Conservation (phyloP, 2,797 vertebrate genomes). For the Natrix natrix region DNA sequence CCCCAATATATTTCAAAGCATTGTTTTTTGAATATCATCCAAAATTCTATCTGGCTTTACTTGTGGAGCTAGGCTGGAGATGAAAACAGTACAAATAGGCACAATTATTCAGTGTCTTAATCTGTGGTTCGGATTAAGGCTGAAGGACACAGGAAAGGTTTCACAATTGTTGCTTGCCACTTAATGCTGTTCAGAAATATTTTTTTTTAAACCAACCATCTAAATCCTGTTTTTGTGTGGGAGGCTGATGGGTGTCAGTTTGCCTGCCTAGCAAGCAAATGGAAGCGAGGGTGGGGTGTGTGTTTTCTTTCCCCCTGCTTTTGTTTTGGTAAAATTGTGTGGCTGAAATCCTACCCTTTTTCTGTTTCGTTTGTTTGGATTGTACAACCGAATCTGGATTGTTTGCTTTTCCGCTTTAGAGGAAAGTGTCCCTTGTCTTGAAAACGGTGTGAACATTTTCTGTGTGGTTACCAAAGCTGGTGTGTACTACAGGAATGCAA, state of each 20-base stretch:
- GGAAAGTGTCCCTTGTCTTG: neutral
- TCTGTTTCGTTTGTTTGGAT: neutral
- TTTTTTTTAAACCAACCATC: neutral
- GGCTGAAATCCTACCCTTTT: neutral
- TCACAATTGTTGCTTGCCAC: neutral
- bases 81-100: neutral
- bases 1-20: neutral
- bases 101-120: neutral
- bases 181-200: neutral
- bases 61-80: neutral
- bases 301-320: neutral
- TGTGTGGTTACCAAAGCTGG: neutral
- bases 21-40: neutral
- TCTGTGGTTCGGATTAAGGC: neutral
- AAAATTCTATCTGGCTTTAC: neutral
- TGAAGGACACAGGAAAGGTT: neutral
- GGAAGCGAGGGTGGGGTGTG: neutral
- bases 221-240: neutral
- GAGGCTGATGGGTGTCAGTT: neutral
- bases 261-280: neutral
- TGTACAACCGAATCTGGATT: neutral
- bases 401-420: neutral
- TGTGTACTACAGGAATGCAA: neutral
- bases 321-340: neutral
- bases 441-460: slow-evolving; percentile 5